Evolutionary conservation across 2,888 invertebrate genomes (phyloP).

Genomic region (Hoplodrina ambigua): DNA sequence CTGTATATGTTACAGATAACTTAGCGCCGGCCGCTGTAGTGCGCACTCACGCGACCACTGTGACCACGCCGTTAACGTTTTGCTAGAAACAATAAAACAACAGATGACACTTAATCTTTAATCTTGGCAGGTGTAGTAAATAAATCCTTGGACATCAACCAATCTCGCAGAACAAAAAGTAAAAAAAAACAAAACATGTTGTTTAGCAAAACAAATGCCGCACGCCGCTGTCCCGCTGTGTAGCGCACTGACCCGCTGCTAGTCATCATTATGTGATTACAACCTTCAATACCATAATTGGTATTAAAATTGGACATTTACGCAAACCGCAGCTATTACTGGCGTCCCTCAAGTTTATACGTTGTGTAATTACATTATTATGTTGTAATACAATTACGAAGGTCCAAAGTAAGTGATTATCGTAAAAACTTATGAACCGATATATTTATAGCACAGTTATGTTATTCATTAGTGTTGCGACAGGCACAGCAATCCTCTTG

Average conservation of each 20-base stretch:
- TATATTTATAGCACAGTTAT: not conserved
- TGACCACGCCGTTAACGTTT: not conserved
- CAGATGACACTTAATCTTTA: too few relatives aligned
- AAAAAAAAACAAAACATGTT: not conserved
- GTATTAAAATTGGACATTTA: conserved; percentile 13
- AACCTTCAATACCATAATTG: conserved; percentile 28
- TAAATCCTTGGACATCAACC: too few relatives aligned
- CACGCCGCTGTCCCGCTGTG: too few relatives aligned
- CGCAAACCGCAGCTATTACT: not conserved
- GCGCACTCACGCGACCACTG: conserved; percentile 9
- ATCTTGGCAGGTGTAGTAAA: too few relatives aligned
- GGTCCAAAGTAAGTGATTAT: not conserved
- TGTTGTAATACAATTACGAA: not conserved
- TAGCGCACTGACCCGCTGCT: not conserved
- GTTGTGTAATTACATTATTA: conserved; percentile 4
- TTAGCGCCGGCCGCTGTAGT: not conserved
- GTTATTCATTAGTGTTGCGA: not conserved
- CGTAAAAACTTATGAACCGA: not conserved
- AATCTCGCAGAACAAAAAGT: too few relatives aligned
- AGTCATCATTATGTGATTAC: conserved; percentile 26
- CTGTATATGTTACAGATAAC: not conserved
- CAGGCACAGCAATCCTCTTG: not conserved
- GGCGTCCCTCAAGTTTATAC: not conserved
- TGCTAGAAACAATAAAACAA: too few relatives aligned
- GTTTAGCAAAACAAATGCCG: not conserved